Base-by-base conservation (phyloP, 2,797 vertebrate genomes). In the Macroramphosus scolopax region DNA sequence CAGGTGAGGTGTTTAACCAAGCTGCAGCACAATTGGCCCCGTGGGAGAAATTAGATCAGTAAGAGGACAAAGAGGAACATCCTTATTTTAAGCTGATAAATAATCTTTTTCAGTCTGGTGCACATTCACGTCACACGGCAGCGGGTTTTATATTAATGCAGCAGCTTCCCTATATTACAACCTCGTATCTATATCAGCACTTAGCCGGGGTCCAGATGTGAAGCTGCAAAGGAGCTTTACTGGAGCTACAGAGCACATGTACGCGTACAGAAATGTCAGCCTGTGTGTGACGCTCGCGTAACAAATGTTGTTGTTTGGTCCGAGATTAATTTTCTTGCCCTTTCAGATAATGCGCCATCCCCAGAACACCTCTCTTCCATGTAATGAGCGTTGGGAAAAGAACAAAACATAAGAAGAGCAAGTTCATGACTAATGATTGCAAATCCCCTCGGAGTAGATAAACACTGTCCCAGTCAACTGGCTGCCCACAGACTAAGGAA, bases 351-450 rank as follows among this genome's bases (percentile, higher is more conserved):
- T 18, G 47, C 26, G 9, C 31, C 42, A 20, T 58, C 18, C 33
- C 33, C 16, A 12, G 37, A 56, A 62, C 49, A 46, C 47, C 59
- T 62, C 63, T 56, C 8, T 54, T 74, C 50, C 62, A 56, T 49
- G 59, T 77, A 75, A 78, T 55, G 82, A 62, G 43, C 39, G n/a
- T 72, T 67, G 17, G 66, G 63, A 76, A 79, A 46, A 63, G 49
- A 81, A 80, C 30, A 70, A 80, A 76, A 48, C 16, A 58, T 20
- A 70, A 25, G 63, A 39, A 61, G 65, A 47, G 37, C 66, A 72
- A 79, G 68, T 68, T 84, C 72, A 80, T 61, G 74, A 70, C 82
- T 89, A 88, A 87, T 77, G 75, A 84, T 52, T 67, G 75, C 68
- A 77, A 76, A 83, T 75, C 77, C 63, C 75, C 70, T 78, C 53